Evolutionary conservation across 2,113 vertebrate genomes (phyloP).

Genomic region (Ameiurus melas): DNA sequence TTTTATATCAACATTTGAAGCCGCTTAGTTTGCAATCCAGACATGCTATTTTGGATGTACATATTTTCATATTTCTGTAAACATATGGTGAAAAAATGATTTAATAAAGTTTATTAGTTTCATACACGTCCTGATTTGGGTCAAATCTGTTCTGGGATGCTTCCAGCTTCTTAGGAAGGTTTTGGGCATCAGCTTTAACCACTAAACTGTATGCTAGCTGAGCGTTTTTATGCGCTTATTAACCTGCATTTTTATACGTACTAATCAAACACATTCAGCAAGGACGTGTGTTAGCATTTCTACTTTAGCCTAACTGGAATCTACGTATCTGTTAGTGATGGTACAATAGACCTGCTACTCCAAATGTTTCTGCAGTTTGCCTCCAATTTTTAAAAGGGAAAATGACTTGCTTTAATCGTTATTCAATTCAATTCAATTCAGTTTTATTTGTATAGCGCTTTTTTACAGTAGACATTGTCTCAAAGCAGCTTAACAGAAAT

Average conservation of each 20-base stretch:
- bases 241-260: not conserved
- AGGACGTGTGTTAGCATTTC: not conserved
- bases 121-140: constrained; percentile 50
- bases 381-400: not conserved
- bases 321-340: not conserved
- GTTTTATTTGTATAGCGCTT: too few species aligned
- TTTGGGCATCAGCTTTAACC: not conserved
- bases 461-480: too few species aligned
- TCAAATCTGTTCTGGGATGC: constrained; percentile 39
- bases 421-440: too few species aligned
- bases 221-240: not conserved
- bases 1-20: constrained; percentile 68
- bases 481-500: too few species aligned
- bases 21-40: constrained; percentile 69
- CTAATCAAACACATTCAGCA: not conserved
- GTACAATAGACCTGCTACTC: too few species aligned
- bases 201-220: not conserved
- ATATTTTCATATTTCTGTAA: constrained; percentile 73
- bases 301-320: too few species aligned
- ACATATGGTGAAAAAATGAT: constrained; percentile 69
- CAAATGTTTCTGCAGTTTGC: not conserved
- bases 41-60: constrained; percentile 76
- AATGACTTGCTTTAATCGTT: not conserved
- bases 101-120: constrained; percentile 74
- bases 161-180: not conserved